phyloP scores from a whole-genome alignment of 2,888 invertebrate genomes.

The Labia minor region DNA sequence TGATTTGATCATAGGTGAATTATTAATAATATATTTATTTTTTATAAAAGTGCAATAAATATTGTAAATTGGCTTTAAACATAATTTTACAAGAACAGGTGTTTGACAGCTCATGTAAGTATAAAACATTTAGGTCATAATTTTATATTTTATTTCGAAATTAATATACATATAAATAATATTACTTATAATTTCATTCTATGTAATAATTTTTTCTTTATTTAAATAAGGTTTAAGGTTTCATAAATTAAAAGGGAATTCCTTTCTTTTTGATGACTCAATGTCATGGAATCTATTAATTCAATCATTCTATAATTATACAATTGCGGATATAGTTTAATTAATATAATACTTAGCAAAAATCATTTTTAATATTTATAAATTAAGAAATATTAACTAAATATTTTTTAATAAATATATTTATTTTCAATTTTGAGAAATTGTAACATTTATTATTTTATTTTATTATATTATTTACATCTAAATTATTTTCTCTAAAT shows the following conservation, averaged over 20 bases:
- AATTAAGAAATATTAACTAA: too few species aligned
- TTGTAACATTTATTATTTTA: too few species aligned
- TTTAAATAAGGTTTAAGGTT: too few species aligned
- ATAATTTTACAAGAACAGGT: background rate
- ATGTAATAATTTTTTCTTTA: too few species aligned
- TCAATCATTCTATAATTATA: too few species aligned
- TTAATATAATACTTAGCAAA: background rate
- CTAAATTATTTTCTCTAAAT: too few species aligned
- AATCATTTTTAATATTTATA: too few species aligned
- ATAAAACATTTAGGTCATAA: background rate
- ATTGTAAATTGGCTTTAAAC: background rate
- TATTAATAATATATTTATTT: background rate
- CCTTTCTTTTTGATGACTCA: background rate
- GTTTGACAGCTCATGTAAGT: background rate
- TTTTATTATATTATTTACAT: too few species aligned
- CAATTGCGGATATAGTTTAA: background rate
- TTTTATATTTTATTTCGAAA: background rate
- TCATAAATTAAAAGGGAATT: too few species aligned
- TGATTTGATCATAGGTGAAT: background rate
- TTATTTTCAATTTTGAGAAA: too few species aligned
- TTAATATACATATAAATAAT: background rate
- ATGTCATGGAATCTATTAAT: background rate
- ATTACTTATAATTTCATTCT: background rate
- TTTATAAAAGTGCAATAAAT: background rate
- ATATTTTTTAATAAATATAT: too few species aligned